Conservation (phyloP, 2,888 invertebrate genomes). For the Dorcus hopei region DNA sequence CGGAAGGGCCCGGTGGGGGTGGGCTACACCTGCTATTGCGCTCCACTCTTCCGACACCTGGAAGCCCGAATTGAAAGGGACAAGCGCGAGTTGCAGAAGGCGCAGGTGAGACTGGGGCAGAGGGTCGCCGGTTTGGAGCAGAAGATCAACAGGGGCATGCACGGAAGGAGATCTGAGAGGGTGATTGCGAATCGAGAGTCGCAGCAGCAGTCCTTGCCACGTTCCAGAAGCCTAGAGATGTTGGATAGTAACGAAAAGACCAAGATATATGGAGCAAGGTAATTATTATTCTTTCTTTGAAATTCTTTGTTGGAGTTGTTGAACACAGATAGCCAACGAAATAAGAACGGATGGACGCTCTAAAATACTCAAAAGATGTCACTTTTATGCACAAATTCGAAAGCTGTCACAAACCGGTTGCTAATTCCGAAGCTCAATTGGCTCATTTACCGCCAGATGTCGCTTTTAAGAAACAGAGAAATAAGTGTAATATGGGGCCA, state of each 20-base stretch:
- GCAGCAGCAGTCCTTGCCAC: slow-evolving; percentile 57
- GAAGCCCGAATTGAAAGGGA: slow-evolving; percentile 80
- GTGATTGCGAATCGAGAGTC: slow-evolving; percentile 54
- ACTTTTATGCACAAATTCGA: too few species aligned
- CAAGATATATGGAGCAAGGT: slow-evolving; percentile 41
- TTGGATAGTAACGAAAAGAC: slow-evolving; percentile 49
- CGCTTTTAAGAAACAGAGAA: too few species aligned
- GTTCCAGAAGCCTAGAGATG: slow-evolving; percentile 71
- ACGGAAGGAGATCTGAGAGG: slow-evolving; percentile 58
- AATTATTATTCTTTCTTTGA: not conserved
- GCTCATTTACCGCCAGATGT: too few species aligned
- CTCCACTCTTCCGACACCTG: slow-evolving; percentile 85
- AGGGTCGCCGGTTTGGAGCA: slow-evolving; percentile 77
- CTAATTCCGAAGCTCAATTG: too few species aligned
- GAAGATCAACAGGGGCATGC: slow-evolving; percentile 61
- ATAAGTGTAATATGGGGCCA: too few species aligned
- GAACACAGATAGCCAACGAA: too few species aligned
- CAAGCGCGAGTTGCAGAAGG: slow-evolving; percentile 74
- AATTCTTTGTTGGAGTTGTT: not conserved
- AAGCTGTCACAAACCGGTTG: too few species aligned
- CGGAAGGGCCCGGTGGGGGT: slow-evolving; percentile 94
- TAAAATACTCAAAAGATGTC: too few species aligned
- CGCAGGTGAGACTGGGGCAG: slow-evolving; percentile 75
- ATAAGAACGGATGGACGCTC: too few species aligned
- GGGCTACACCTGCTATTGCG: slow-evolving; percentile 90